Conservation (phyloP, 2,797 vertebrate genomes). For the Hyperoplus immaculatus region DNA sequence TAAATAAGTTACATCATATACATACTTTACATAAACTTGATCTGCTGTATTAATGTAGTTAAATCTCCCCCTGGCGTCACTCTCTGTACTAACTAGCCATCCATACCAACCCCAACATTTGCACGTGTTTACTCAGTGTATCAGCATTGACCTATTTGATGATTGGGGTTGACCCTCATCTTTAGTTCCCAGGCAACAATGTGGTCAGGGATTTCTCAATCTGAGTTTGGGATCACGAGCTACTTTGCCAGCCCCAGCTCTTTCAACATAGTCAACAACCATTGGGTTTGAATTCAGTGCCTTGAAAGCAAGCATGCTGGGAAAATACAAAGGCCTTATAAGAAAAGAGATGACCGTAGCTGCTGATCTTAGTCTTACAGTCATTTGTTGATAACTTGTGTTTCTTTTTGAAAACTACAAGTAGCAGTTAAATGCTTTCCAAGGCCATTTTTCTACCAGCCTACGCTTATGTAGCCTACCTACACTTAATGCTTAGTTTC, state of each 20-base stretch:
- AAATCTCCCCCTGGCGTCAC: neutral
- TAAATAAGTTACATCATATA: neutral
- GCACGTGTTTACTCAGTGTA: neutral
- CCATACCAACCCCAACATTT: neutral
- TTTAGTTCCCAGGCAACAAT: conserved; percentile 1
- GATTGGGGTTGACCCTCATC: neutral
- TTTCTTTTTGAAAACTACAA: conserved; percentile 3
- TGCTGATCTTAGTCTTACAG: neutral
- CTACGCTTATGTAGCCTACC: neutral
- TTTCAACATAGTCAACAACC: neutral
- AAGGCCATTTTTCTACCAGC: conserved; percentile 17
- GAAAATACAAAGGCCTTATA: neutral
- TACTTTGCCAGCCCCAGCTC: neutral
- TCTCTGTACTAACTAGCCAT: neutral
- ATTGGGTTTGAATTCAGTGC: neutral
- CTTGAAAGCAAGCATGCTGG: neutral
- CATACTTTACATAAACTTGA: neutral
- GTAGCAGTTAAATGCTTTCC: conserved; percentile 8
- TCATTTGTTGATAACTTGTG: neutral
- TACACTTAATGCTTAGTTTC: too few species aligned
- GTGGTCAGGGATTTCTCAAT: neutral
- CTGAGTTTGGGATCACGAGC: neutral
- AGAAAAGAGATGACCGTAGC: neutral
- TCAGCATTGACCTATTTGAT: neutral
- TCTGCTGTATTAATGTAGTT: neutral